Evolutionary conservation across 2,797 vertebrate genomes (phyloP), one percentile per base, ranked within the genome.

Genomic region (Helicolenus hilgendorfi): DNA sequence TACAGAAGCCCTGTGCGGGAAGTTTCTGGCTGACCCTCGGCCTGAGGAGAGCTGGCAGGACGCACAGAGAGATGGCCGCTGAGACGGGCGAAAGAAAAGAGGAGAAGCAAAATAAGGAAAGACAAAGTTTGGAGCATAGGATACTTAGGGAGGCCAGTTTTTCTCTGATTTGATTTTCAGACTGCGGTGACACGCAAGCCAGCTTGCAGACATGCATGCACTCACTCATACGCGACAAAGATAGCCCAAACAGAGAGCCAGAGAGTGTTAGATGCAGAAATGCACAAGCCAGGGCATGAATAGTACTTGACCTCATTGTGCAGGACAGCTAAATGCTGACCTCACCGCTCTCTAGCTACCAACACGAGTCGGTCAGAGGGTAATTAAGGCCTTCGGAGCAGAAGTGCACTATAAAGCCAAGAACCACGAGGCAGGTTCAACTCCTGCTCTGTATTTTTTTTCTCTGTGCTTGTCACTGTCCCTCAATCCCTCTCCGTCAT

Each of bases 341-440:
- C 93, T 95, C 90, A 94, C 87, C 72, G 35, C 83, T 86, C 87
- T 89, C 27, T 35, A 72, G 90, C 85, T 88, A 83, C 79, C 87
- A 91, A 86, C 89, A 83, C 20, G n/a, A 85, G 71, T 87, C 83
- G 76, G 86, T 67, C 85, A 86, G 63, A 84, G 79, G 69, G 77
- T 95, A 95, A 95, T 94, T 92, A 93, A 27, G 63, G 88, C 72
- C 84, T 92, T 87, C 55, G 45, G 74, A 76, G 84, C 55, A 85
- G 81, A 76, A 91, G 55, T 65, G 81, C 83, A 59, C 49, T 38
- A 55, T 55, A 7, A 22, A 92, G 91, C 92, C 89, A 92, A 77
- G 64, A 93, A 87, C 81, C 91, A 79, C 86, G 63, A 82, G 84
- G 92, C 95, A 95, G 94, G 92, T 95, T 95, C 87, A 94, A 90